These are phyloP conservation scores for Pyralis farinalis DNA, from an alignment of 2,888 invertebrate species.

Conservation along the genomic window DNA sequence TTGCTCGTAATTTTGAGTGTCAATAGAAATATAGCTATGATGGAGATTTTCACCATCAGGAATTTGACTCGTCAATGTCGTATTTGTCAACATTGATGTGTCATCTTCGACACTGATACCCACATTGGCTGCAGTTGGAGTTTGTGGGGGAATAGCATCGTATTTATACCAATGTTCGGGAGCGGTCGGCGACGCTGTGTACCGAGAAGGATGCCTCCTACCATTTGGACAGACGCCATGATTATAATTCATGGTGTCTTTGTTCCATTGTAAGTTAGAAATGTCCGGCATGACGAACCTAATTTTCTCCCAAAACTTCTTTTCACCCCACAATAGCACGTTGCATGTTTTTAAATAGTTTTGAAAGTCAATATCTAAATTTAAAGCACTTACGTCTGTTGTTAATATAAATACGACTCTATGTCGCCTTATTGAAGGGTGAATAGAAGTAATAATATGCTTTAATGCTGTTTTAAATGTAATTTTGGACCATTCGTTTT, in stretches of 20 bases:
- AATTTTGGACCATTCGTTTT: conserved; percentile 90
- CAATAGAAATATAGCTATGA: conserved; percentile 86
- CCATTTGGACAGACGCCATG: conserved; percentile 78
- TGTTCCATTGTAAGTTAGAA: conserved; percentile 83
- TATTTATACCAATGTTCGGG: conserved; percentile 87
- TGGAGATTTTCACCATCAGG: conserved; percentile 84
- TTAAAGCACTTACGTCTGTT: conserved; percentile 85
- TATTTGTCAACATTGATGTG: conserved; percentile 82
- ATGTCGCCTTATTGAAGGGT: conserved; percentile 83
- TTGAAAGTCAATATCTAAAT: conserved; percentile 89
- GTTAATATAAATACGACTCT: conserved; percentile 79
- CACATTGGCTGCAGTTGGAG: conserved; percentile 73
- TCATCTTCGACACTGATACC: conserved; percentile 80
- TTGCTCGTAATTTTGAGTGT: conserved; percentile 78
- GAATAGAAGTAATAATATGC: conserved; percentile 83
- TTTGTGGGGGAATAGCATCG: conserved; percentile 80
- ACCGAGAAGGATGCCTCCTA: conserved; percentile 82
- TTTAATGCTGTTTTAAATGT: conserved; percentile 91
- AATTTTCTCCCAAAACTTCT: conserved; percentile 94
- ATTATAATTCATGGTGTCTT: conserved; percentile 76
- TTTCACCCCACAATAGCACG: conserved; percentile 89
- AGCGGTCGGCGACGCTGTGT: conserved; percentile 87
- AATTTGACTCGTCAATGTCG: conserved; percentile 82
- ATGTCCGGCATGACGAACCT: conserved; percentile 90
- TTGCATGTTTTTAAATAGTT: conserved; percentile 86